Conservation (phyloP, 2,113 vertebrate genomes). For the Heterochromis multidens region DNA sequence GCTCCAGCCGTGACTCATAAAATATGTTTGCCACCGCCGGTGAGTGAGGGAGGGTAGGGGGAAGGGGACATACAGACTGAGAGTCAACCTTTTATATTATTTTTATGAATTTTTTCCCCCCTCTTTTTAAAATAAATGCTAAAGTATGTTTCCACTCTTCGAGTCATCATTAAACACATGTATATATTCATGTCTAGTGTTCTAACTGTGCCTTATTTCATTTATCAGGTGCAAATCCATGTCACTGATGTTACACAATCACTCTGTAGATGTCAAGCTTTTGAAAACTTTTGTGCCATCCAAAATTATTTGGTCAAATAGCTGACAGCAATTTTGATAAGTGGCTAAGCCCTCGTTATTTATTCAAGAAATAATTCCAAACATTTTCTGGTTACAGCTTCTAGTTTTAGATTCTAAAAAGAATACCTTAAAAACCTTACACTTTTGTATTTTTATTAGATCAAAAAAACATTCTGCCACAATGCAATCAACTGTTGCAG, state of each 20-base stretch:
- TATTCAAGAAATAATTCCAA: background rate
- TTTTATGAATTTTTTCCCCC: background rate
- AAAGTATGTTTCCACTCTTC: background rate
- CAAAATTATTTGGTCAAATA: background rate
- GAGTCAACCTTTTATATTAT: slow-evolving; percentile 30
- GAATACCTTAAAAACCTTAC: background rate
- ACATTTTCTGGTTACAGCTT: background rate
- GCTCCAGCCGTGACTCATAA: slow-evolving; percentile 73
- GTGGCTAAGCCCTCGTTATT: background rate
- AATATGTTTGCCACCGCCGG: slow-evolving; percentile 67
- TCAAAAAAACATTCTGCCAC: background rate
- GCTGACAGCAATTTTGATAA: background rate
- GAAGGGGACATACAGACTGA: slow-evolving; percentile 33
- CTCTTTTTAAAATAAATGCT: background rate
- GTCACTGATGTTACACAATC: background rate
- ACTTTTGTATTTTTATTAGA: background rate
- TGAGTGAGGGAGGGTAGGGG: slow-evolving; percentile 53
- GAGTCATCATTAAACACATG: background rate
- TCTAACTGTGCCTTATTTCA: background rate
- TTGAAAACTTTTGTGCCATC: too few species aligned
- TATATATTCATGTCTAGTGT: background rate
- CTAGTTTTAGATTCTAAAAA: background rate
- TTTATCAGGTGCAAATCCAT: background rate
- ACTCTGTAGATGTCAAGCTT: background rate
- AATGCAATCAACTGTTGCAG: background rate